Base-by-base conservation (phyloP, 2,113 vertebrate genomes). In the Paradoxurus hermaphroditus region DNA sequence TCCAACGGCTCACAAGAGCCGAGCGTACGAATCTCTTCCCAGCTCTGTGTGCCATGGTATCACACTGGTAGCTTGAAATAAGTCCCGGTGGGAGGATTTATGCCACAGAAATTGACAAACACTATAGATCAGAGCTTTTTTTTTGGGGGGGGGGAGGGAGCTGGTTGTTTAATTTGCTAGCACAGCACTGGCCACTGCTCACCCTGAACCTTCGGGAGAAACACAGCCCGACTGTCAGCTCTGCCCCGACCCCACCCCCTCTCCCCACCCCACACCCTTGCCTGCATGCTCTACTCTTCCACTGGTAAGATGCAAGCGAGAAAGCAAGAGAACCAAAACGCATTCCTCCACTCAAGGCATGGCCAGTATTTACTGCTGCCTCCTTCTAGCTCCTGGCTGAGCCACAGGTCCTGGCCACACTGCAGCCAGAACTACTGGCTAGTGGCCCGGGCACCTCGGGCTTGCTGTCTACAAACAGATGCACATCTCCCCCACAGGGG, bases 1-100 rank as follows among this genome's bases (percentile, higher is more conserved):
- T 41, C 12, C 7, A 1, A 7, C 0, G 5, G 29, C 46, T 70
- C 2, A 0, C 3, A 27, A n/a, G 8, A 83, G 27, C 31, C 19
- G 2, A 25, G 29, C 21, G 16, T 18, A 41, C 41, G 21, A 29
- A 31, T 25, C 27, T 67, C 41, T 18, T 41, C 70, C 34, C 59
- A 90, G 56, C 31, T 25, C 31, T n/a, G 14, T 3, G 6, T 34
- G 44, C 65, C 21, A 18, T 2, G 1, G 36, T 18, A 27, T 41
- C 15, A 7, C 14, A 31, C 0, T 7, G 2, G 23, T 14, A 46
- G 16, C 56, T 77, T 77, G n/a, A 86, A 56, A n/a, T 23, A 78
- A 34, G 62, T 18, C 46, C n/a, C 10, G 8, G 53, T 2, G 16
- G 73, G 31, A 46, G 51, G 14, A 39, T 68, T 78, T 39, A 63